phyloP scores from a whole-genome alignment of 2,113 vertebrate genomes.

The Notarius lentiginosus region DNA sequence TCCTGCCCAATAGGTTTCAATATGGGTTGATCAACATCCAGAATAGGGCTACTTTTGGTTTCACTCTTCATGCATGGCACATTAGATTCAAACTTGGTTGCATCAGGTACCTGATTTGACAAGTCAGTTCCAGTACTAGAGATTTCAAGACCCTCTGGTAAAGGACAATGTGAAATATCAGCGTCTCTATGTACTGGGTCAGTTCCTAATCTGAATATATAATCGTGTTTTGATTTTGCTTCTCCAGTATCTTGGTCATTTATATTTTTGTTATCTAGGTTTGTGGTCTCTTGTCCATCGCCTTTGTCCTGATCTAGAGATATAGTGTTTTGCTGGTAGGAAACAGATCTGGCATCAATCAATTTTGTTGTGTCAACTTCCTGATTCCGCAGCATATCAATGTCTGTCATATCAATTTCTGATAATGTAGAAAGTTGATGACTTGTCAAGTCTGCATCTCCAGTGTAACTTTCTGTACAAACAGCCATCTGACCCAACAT shows the following conservation, averaged over 20 bases:
- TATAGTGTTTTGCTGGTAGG: background rate
- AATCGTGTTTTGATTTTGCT: background rate
- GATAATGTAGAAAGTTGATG: background rate
- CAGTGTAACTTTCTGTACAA: background rate
- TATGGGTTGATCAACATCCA: conserved; percentile 22
- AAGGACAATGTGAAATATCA: background rate
- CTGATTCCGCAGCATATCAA: background rate
- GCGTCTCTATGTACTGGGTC: background rate
- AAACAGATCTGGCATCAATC: background rate
- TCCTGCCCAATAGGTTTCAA: background rate
- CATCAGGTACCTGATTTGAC: background rate
- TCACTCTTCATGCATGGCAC: background rate
- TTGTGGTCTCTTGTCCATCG: background rate
- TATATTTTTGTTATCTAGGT: background rate
- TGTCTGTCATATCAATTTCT: background rate
- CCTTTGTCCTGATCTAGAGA: background rate
- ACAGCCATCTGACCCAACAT: background rate
- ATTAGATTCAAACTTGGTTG: background rate
- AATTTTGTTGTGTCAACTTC: background rate
- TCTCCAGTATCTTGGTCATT: background rate
- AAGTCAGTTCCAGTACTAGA: background rate
- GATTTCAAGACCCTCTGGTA: background rate
- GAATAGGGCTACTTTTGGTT: background rate
- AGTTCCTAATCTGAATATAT: background rate
- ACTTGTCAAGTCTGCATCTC: background rate